Percentiles rank a stretch among this genome's conserved stretches.
Evolutionary conservation across 2,888 invertebrate species (phyloP).

Genomic region (Quadroppia sp.): DNA sequence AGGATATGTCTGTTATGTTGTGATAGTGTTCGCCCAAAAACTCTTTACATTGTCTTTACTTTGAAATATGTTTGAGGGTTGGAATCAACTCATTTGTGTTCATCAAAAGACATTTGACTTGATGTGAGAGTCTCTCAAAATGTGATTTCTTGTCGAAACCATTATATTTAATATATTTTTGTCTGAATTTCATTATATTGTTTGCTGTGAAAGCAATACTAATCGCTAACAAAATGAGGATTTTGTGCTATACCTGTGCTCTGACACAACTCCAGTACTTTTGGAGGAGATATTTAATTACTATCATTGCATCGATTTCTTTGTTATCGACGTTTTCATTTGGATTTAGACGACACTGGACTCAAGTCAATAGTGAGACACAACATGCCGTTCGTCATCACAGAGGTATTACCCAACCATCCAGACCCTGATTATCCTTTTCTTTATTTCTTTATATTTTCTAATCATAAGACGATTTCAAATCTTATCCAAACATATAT

Average conservation of each 20-base stretch:
- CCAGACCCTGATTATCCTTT: background rate
- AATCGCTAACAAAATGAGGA: conserved; percentile 33
- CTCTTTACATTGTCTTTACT: background rate
- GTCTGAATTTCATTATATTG: conserved; percentile 29
- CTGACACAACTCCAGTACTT: conserved; percentile 24
- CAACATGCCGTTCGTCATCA: conserved; percentile 37
- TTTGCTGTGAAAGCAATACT: conserved; percentile 25
- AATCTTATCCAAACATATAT: background rate
- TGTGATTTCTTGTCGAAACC: background rate
- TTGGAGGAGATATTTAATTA: conserved; percentile 22
- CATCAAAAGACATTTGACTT: background rate
- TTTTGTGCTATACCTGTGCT: conserved; percentile 32
- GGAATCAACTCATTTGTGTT: conserved; percentile 17
- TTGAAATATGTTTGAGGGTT: background rate
- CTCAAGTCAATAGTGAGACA: conserved; percentile 32
- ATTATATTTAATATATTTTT: conserved; percentile 29
- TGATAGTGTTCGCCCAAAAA: no score
- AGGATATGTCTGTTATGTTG: background rate
- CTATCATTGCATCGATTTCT: conserved; percentile 27
- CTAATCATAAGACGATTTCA: background rate
- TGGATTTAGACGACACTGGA: conserved; percentile 37
- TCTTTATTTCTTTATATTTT: background rate
- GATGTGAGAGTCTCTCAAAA: background rate
- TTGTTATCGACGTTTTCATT: conserved; percentile 12
- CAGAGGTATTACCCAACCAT: conserved; percentile 29